Evolutionary conservation across 2,888 invertebrate genomes (phyloP).

Genomic region (Drosophila parthenogenetica): DNA sequence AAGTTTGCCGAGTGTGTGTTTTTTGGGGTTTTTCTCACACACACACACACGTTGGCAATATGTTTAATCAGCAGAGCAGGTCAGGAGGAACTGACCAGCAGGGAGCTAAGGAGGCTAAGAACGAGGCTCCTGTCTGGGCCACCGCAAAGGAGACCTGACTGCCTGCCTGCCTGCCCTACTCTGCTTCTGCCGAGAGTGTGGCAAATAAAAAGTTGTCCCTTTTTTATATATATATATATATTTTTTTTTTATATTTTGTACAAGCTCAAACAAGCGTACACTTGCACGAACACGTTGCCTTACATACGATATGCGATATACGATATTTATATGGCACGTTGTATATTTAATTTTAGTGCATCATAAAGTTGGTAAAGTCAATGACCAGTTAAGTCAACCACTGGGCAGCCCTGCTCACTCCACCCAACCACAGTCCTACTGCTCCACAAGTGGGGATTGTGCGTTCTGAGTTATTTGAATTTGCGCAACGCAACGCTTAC

Average conservation of each 20-base stretch:
- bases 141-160: slow-evolving; percentile 22
- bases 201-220: slow-evolving; percentile 66
- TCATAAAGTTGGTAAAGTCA: slow-evolving; percentile 75
- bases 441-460: slow-evolving; percentile 1
- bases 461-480: slow-evolving; percentile 55
- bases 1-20: slow-evolving; percentile 41
- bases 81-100: slow-evolving; percentile 50
- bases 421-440: not conserved
- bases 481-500: slow-evolving; percentile 61
- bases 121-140: slow-evolving; percentile 1
- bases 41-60: slow-evolving; percentile 47
- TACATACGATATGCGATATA: slow-evolving; percentile 8
- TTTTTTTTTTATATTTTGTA: slow-evolving; percentile 12
- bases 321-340: slow-evolving; percentile 51
- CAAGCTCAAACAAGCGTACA: slow-evolving; percentile 12
- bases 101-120: not conserved
- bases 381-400: slow-evolving; percentile 80
- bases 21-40: slow-evolving; percentile 10
- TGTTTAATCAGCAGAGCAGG: slow-evolving; percentile 73
- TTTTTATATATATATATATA: slow-evolving; percentile 20
- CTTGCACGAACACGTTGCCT: slow-evolving; percentile 23
- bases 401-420: slow-evolving; percentile 7
- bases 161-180: slow-evolving; percentile 2
- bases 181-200: slow-evolving; percentile 18
- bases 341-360: slow-evolving; percentile 74